A percentile compares a stretch with the other conserved stretches of the same genome.
Conservation (phyloP, 2,797 vertebrate genomes). For the Bradypodion pumilum region DNA sequence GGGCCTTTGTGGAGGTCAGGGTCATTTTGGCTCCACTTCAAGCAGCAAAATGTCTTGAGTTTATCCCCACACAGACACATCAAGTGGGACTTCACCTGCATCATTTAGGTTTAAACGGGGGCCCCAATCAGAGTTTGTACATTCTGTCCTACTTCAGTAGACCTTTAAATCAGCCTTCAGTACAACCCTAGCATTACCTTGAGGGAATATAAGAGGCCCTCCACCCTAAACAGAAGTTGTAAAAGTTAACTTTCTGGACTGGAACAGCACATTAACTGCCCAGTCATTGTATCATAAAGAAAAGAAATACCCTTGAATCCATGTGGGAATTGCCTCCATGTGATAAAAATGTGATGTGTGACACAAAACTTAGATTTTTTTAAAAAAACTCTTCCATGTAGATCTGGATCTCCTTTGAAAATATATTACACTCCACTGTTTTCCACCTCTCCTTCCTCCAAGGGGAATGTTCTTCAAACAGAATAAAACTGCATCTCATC, state of each 20-base stretch:
- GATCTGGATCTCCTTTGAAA: background rate
- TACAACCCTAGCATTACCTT: background rate
- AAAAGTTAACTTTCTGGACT: background rate
- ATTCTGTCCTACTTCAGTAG: background rate
- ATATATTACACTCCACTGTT: background rate
- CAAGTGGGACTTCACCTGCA: background rate
- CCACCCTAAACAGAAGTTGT: no score
- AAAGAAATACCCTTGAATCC: constrained; percentile 5
- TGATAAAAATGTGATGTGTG: background rate
- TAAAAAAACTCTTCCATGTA: background rate
- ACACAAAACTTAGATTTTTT: background rate
- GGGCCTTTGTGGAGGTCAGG: background rate
- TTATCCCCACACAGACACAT: background rate
- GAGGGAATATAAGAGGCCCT: background rate
- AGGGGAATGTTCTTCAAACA: background rate
- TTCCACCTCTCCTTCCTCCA: background rate
- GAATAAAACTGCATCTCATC: background rate
- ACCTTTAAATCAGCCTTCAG: background rate
- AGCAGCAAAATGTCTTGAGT: background rate
- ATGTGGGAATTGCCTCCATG: background rate
- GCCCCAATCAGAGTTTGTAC: background rate
- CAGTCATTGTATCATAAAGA: background rate
- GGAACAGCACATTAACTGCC: background rate
- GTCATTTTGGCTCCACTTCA: background rate
- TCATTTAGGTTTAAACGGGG: background rate